Evolutionary conservation across 2,797 vertebrate species (phyloP).

Genomic region (Tapera naevia): DNA sequence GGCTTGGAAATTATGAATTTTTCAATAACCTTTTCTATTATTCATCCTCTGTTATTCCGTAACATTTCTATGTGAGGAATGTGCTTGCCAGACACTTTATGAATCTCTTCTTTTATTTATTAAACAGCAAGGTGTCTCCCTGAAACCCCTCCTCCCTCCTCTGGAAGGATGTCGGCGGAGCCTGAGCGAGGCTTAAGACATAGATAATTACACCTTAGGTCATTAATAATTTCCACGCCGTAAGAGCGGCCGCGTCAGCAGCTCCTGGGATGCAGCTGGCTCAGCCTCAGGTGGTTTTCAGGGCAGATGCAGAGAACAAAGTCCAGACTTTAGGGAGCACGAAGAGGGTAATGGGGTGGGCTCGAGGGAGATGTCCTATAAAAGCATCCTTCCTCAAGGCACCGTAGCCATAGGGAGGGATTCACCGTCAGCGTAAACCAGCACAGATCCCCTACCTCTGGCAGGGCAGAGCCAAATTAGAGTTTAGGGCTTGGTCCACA

Average conservation of each 20-base stretch:
- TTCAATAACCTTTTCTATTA: constrained; percentile 92
- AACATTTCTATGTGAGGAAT: constrained; percentile 83
- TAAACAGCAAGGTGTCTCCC: constrained; percentile 81
- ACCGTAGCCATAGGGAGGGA: rapidly evolving
- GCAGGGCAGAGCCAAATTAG: not conserved
- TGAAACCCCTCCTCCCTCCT: constrained; percentile 45
- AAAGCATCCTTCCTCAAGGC: not conserved
- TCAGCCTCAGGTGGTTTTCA: not conserved
- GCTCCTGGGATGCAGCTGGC: not conserved
- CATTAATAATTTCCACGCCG: constrained; percentile 49
- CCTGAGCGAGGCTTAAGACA: constrained; percentile 37
- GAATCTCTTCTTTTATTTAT: constrained; percentile 91
- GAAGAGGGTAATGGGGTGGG: not conserved
- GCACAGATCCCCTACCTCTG: not conserved
- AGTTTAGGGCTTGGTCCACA: rapidly evolving
- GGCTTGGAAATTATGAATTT: constrained; percentile 88
- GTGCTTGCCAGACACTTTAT: constrained; percentile 83
- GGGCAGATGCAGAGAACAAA: not conserved
- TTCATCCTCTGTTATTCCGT: constrained; percentile 89
- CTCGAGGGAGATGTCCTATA: not conserved
- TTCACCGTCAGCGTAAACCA: rapidly evolving
- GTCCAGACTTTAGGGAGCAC: not conserved
- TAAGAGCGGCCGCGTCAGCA: not conserved
- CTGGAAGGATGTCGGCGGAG: constrained; percentile 3
- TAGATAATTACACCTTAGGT: constrained; percentile 30